phyloP scores from a whole-genome alignment of 2,113 vertebrate genomes.

The Bettongia penicillata region DNA sequence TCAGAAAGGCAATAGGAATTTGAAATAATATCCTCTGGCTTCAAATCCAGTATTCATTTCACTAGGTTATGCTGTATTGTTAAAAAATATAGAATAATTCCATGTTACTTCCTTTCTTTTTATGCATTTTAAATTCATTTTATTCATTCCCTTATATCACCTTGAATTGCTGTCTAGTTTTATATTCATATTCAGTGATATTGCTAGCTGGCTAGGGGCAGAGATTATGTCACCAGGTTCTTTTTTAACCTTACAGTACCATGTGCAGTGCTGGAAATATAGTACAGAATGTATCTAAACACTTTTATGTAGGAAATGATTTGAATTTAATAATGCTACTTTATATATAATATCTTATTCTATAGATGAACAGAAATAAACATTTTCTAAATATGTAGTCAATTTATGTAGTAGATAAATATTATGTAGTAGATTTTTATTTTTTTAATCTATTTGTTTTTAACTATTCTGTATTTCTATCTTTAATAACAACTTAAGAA shows the following conservation, averaged over 20 bases:
- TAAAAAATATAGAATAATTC: not conserved
- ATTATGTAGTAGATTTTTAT: not conserved
- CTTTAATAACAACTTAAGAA: slow-evolving; percentile 8
- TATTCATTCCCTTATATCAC: not conserved
- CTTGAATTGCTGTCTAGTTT: slow-evolving; percentile 9
- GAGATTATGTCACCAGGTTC: not conserved
- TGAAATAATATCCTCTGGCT: not conserved
- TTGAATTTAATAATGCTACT: slow-evolving; percentile 15
- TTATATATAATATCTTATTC: slow-evolving; percentile 16
- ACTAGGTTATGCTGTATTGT: not conserved
- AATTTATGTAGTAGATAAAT: not conserved
- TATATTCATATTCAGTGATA: not conserved
- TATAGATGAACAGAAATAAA: not conserved
- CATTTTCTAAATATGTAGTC: not conserved
- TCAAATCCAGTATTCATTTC: not conserved
- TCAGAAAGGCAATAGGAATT: not conserved
- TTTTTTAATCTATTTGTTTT: not conserved
- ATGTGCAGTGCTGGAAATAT: not conserved
- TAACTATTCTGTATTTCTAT: slow-evolving; percentile 28
- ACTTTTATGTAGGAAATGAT: not conserved
- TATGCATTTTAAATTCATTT: not conserved
- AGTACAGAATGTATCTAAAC: not conserved
- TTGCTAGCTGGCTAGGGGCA: not conserved
- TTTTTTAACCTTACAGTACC: not conserved
- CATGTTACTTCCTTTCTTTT: not conserved